A percentile compares a stretch with the other conserved stretches of the same genome.
Conservation (phyloP, 1,140 invertebrate species). For the Nephila pilipes region DNA sequence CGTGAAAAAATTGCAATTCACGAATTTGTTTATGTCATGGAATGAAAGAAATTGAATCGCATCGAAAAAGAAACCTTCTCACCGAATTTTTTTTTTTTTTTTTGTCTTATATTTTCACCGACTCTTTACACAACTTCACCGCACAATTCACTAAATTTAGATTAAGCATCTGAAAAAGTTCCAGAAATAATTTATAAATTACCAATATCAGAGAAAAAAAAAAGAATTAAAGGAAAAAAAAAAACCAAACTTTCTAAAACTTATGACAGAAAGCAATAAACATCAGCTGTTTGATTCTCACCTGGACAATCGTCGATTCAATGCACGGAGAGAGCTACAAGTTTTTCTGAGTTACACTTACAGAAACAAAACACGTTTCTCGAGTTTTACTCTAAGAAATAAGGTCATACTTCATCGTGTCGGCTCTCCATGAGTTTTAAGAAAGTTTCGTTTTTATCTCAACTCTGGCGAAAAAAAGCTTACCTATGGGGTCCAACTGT, state of each 20-base stretch:
- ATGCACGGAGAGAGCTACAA: background rate
- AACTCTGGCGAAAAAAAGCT: background rate
- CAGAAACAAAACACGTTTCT: background rate
- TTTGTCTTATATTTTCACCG: too few relatives aligned
- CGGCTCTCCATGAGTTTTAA: background rate
- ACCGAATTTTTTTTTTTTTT: too few relatives aligned
- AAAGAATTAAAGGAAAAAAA: too few relatives aligned
- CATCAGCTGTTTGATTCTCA: constrained; percentile 21
- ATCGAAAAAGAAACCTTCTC: background rate
- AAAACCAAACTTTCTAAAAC: background rate
- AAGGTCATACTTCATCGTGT: background rate
- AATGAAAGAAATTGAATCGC: background rate
- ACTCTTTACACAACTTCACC: too few relatives aligned
- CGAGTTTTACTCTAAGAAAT: background rate
- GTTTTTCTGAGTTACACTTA: background rate
- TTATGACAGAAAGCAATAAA: constrained; percentile 4
- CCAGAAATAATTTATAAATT: background rate
- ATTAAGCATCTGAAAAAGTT: too few relatives aligned
- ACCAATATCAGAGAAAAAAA: background rate
- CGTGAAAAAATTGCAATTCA: too few relatives aligned
- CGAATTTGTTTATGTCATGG: too few relatives aligned
- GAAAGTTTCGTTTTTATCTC: background rate
- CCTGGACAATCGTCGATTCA: background rate
- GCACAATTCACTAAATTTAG: too few relatives aligned
- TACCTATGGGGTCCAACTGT: background rate